Conservation (phyloP, 1,140 invertebrate genomes). For the Whitmania pigra region DNA sequence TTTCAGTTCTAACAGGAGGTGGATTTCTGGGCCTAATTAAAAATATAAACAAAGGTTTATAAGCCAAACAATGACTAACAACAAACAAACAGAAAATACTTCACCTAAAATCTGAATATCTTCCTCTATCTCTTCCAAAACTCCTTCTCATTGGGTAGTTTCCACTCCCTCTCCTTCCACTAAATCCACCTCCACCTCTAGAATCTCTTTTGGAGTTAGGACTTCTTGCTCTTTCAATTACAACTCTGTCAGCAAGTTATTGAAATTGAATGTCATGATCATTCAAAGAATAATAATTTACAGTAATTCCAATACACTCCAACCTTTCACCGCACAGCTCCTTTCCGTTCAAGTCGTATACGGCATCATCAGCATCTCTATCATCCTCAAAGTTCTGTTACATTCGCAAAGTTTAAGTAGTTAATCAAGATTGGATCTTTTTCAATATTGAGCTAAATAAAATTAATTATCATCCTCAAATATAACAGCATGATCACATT, state of each 20-base stretch:
- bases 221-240: neutral
- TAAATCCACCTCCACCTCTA: conserved; percentile 4
- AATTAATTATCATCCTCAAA: neutral
- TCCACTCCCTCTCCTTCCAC: conserved; percentile 17
- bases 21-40: conserved; percentile 64
- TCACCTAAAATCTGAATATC: conserved; percentile 12
- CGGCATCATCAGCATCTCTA: conserved; percentile 94
- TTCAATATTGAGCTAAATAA: neutral
- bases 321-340: conserved; percentile 86
- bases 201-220: conserved; percentile 4
- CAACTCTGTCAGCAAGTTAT: neutral
- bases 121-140: conserved; percentile 21
- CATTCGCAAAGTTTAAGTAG: neutral
- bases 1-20: conserved; percentile 88
- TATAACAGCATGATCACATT: neutral
- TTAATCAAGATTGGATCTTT: neutral
- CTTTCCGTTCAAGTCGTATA: conserved; percentile 93
- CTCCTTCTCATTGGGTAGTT: conserved; percentile 8
- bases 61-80: neutral
- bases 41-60: neutral
- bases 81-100: neutral
- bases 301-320: too few relatives aligned
- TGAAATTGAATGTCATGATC: neutral
- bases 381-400: conserved; percentile 90
- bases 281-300: neutral